phyloP scores from a whole-genome alignment of 2,797 vertebrate species.

The Steatocranus sp. region DNA sequence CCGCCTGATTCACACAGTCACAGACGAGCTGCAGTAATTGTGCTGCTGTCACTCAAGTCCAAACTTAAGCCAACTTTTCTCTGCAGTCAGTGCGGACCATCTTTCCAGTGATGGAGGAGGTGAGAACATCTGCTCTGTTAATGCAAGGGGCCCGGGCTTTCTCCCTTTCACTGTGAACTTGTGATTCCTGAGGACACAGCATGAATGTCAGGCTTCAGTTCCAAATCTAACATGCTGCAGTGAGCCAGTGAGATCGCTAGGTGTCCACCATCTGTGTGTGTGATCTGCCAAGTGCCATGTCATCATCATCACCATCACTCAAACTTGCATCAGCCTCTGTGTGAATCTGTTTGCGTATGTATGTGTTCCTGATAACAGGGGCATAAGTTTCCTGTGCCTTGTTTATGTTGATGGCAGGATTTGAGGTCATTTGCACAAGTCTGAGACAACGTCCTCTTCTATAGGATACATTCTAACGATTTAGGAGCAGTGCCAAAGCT shows the following conservation, averaged over 20 bases:
- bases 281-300: slow-evolving; percentile 73
- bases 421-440: neutral
- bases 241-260: slow-evolving; percentile 48
- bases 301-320: slow-evolving; percentile 70
- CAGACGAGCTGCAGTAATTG: slow-evolving; percentile 3
- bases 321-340: slow-evolving; percentile 36
- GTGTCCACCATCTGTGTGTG: slow-evolving; percentile 75
- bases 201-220: slow-evolving; percentile 47
- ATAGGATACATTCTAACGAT: neutral
- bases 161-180: slow-evolving; percentile 33
- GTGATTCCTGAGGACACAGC: slow-evolving; percentile 49
- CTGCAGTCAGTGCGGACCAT: slow-evolving; percentile 3
- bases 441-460: slow-evolving; percentile 18
- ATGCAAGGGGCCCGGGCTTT: slow-evolving; percentile 2
- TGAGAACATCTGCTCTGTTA: slow-evolving; percentile 63
- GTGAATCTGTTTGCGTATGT: slow-evolving; percentile 1
- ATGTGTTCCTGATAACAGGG: neutral
- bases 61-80: slow-evolving; percentile 41
- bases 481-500: slow-evolving; percentile 1
- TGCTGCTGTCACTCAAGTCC: slow-evolving; percentile 18
- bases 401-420: neutral
- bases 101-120: slow-evolving; percentile 45
- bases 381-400: neutral
- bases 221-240: slow-evolving; percentile 46
- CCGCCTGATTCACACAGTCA: slow-evolving; percentile 2